Conservation (phyloP, 2,797 vertebrate genomes). For the Petrocephalus sullivani region DNA sequence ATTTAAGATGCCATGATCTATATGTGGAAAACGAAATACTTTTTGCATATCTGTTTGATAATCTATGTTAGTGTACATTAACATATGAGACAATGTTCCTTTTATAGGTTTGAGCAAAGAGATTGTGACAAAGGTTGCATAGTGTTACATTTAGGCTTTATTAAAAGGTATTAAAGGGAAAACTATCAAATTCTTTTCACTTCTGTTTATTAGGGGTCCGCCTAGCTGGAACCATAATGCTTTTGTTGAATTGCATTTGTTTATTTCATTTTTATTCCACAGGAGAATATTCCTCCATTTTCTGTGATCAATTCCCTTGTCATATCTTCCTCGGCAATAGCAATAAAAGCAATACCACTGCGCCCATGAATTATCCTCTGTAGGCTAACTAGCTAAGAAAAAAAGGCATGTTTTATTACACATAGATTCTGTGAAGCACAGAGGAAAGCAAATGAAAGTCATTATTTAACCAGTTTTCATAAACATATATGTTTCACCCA, state of each 20-base stretch:
- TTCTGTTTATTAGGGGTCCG: background rate
- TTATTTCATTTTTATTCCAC: background rate
- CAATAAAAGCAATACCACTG: background rate
- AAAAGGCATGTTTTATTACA: background rate
- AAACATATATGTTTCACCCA: background rate
- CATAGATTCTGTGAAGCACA: background rate
- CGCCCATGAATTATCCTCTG: background rate
- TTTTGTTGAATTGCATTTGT: background rate
- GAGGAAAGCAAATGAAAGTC: background rate
- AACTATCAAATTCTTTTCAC: background rate
- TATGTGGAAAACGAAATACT: too few relatives aligned
- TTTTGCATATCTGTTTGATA: too few relatives aligned
- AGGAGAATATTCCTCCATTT: background rate
- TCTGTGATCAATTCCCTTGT: background rate
- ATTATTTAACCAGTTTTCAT: background rate
- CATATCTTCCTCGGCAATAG: background rate
- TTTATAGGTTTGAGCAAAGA: background rate
- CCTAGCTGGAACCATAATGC: background rate
- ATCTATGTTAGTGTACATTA: background rate
- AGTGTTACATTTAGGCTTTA: background rate
- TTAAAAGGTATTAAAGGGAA: background rate
- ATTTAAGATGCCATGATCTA: too few relatives aligned
- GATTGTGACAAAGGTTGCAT: background rate
- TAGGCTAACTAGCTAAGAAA: background rate
- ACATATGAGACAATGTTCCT: background rate